Evolutionary conservation across 1,140 invertebrate genomes (phyloP), one percentile per base, ranked within the genome.

Genomic region (Ostrea edulis): DNA sequence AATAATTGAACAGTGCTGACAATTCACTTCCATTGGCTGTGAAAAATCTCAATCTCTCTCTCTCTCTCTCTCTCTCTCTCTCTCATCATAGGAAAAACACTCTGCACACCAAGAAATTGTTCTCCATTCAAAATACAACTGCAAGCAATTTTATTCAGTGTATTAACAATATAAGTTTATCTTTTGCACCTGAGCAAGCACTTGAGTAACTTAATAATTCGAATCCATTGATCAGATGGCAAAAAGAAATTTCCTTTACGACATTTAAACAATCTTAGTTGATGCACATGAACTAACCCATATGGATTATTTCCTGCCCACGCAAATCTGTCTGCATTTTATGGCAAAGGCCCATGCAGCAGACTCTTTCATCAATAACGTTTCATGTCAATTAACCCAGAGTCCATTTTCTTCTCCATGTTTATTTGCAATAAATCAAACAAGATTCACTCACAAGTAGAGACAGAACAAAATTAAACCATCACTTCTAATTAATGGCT

Each of bases 41-140:
- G 65, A 71, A 25, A 71, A 71, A 71, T n/a, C 53, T n/a, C n/a
- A 20, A 0, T n/a, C 7, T 52, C 82, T 53, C 82, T 25, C 52
- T 54, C 83, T 82, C 17, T 22, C 82, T 84, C 52, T 84, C 82
- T 58, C 55, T 58, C 55, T 62, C 55, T 62, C 55, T 62, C 55
- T 62, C 55, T 62, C 55, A 20, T 5, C 5, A 44, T 2, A 44
- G 5, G 5, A 44, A 44, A 44, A 44, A 1, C 35, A 44, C 35
- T 44, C 35, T 44, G 35, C 35, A 44, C 35, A 44, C 1, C 35
- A 44, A 44, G 35, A 44, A 2, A 44, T 44, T 44, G 35, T 5
- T 44, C 35, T 44, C 35, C 5, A 44, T 44, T 44, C 35, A 44
- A 44, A 44, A 44, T 44, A 44, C 35, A 44, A 44, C 35, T 44